Base-by-base conservation (phyloP, 2,113 vertebrate species). In the Sigmodon hispidus region DNA sequence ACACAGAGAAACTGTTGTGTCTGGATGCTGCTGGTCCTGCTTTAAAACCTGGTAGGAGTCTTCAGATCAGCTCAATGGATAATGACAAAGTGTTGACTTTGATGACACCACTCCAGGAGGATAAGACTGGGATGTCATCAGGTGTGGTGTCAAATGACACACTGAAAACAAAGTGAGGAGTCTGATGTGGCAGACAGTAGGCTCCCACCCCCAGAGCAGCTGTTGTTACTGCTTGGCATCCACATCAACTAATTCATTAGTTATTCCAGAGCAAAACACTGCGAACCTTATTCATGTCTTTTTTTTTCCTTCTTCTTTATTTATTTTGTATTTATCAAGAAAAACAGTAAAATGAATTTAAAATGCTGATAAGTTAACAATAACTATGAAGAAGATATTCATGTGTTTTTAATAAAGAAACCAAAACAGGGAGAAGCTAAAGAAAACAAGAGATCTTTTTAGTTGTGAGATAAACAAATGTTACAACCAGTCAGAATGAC, bases 71-170 rank as follows among this genome's bases (percentile, higher is more conserved):
- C 65, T 93, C 95, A 89, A 63, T 93, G 89, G 80, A 93, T 90
- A 94, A 96, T 79, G 96, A 94, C 90, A 95, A 89, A 89, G 94
- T 93, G 95, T 83, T 96, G 94, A 89, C 94, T 96, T 92, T 77
- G 61, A 80, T 95, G 88, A 94, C 76, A 91, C 61, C 55, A 9
- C 65, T 59, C 73, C 86, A 88, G 55, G 57, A 72, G 93, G 94
- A 97, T 72, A 61, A 93, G 81, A 76, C 24, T 4, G 0, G 57
- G n/a, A 40, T 96, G 88, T 92, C 85, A 92, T 72, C 69, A 57
- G 65, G 90, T 92, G 80, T 85, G 85, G 67, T 85, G 22, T 85
- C 72, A 93, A 92, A 94, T 81, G 76, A n/a, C 88, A 91, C 86
- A 63, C 80, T 95, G 77, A 55, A 63, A 69, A 67, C 45, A 67